Evolutionary conservation across 2,113 vertebrate species (phyloP).

Genomic region (Eclectus roratus): DNA sequence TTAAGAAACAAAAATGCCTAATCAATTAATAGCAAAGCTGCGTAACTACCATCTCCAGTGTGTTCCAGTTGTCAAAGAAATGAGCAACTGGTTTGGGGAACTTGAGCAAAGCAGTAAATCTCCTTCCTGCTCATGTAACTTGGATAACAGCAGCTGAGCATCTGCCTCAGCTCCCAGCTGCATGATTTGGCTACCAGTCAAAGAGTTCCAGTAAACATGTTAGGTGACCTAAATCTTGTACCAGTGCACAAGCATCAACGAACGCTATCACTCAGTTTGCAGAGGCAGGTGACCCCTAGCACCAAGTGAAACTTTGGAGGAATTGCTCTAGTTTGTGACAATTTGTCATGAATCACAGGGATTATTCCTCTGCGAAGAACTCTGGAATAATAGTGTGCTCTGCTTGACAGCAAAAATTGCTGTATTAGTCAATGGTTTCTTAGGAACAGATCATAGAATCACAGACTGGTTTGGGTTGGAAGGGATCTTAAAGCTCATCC

Average conservation of each 20-base stretch:
- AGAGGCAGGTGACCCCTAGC: background rate
- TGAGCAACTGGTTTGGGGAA: background rate
- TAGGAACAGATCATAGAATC: background rate
- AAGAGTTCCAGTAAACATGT: background rate
- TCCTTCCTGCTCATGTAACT: background rate
- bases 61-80: background rate
- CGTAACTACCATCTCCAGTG: background rate
- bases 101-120: background rate
- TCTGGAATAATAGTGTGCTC: accelerated
- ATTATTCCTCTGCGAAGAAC: background rate
- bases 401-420: background rate
- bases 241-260: accelerated
- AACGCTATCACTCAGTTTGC: background rate
- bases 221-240: background rate
- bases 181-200: background rate
- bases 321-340: background rate
- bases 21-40: background rate
- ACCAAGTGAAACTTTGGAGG: background rate
- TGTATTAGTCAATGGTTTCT: background rate
- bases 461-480: background rate
- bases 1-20: background rate
- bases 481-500: background rate
- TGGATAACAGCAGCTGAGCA: background rate
- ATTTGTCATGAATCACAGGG: background rate
- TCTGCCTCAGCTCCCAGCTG: background rate